These are phyloP conservation scores for Syngnathus floridae DNA, from an alignment of 2,113 vertebrate genomes.

Conservation along the genomic window DNA sequence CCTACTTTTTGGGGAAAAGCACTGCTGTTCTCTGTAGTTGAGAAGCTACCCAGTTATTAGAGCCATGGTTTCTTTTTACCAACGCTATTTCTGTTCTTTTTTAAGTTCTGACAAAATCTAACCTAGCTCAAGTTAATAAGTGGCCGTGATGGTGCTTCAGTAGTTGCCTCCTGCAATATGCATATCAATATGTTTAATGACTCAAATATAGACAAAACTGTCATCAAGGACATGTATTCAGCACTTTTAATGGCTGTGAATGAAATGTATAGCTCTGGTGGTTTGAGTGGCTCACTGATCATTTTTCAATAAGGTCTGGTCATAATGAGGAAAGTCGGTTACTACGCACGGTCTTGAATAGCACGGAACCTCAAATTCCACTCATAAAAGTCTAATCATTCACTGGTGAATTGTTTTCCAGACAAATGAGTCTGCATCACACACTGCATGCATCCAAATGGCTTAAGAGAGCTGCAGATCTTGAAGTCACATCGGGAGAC, in stretches of 20 bases:
- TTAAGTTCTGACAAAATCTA: conserved; percentile 26
- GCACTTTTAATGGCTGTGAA: background rate
- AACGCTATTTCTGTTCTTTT: conserved; percentile 43
- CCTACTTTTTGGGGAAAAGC: conserved; percentile 52
- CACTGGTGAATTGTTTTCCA: conserved; percentile 33
- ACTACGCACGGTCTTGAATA: conserved; percentile 9
- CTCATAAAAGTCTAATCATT: conserved; percentile 29
- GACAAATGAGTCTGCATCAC: conserved; percentile 13
- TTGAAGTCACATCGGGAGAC: conserved; percentile 37
- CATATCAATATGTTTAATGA: background rate
- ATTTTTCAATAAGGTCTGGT: conserved; percentile 24
- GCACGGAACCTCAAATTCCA: conserved; percentile 15
- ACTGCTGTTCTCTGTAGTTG: conserved; percentile 58
- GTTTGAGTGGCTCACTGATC: conserved; percentile 14
- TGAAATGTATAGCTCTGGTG: conserved; percentile 8
- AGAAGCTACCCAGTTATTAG: conserved; percentile 69
- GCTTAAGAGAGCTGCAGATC: conserved; percentile 29
- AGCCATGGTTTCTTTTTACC: conserved; percentile 53
- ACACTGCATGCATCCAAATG: conserved; percentile 20
- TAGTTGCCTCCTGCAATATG: background rate
- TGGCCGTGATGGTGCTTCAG: background rate
- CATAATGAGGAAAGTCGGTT: conserved; percentile 2
- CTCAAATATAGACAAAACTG: conserved; percentile 15
- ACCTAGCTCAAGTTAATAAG: conserved; percentile 24
- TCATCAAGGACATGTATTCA: conserved; percentile 4